A percentile compares a stretch with the other conserved stretches of the same genome.
phyloP scores from a whole-genome alignment of 2,888 invertebrate genomes.

The Eugnorisma glareosa region DNA sequence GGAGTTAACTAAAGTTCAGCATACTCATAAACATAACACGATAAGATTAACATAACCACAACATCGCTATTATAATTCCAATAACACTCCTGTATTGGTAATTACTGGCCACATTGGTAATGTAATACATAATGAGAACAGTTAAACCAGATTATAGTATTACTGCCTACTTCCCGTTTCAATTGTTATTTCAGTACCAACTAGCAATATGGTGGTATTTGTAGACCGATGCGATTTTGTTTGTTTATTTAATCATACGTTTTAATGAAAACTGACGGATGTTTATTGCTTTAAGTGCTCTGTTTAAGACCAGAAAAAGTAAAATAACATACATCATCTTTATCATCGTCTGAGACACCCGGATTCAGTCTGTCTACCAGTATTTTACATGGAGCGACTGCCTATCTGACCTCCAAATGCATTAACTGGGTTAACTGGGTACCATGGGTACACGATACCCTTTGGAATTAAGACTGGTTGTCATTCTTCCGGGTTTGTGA shows the following conservation, averaged over 20 bases:
- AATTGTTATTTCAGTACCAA: constrained; percentile 34
- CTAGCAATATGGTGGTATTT: constrained; percentile 7
- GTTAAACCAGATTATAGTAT: constrained; percentile 38
- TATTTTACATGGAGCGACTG: not conserved
- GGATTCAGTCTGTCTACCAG: not conserved
- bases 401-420: not conserved
- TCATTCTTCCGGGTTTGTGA: not conserved
- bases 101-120: constrained; percentile 50
- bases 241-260: not conserved
- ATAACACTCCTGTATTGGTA: constrained; percentile 18
- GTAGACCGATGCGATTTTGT: not conserved
- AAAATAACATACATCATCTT: not conserved
- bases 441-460: not conserved
- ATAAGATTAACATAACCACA: constrained; percentile 42
- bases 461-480: not conserved
- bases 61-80: constrained; percentile 21
- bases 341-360: too few relatives aligned
- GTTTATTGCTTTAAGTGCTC: not conserved
- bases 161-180: constrained; percentile 8
- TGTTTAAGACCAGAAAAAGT: not conserved
- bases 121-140: constrained; percentile 54
- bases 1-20: not conserved
- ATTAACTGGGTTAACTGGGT: not conserved
- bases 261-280: not conserved
- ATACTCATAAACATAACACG: constrained; percentile 20